Conservation (phyloP, 2,797 vertebrate species). For the Hafferia zeledoni region DNA sequence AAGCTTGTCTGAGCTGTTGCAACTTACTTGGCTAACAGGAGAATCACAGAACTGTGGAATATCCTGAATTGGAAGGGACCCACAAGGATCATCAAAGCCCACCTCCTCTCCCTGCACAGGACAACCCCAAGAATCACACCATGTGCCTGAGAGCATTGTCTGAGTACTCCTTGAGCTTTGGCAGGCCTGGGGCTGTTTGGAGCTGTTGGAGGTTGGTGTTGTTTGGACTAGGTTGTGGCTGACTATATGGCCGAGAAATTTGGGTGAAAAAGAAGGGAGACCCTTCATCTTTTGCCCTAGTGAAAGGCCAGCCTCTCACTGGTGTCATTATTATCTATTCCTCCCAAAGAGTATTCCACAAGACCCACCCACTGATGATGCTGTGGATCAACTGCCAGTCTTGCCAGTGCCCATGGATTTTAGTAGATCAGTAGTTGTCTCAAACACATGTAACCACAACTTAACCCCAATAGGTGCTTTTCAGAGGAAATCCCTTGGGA, state of each 20-base stretch:
- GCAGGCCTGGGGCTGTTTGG: neutral
- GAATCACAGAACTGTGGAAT: neutral
- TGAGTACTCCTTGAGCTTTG: neutral
- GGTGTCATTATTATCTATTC: neutral
- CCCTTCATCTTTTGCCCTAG: neutral
- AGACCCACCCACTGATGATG: neutral
- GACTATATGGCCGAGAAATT: neutral
- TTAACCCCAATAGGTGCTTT: neutral
- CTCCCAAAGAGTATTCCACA: neutral
- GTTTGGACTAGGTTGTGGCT: neutral
- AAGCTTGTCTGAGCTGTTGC: neutral
- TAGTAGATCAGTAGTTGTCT: neutral
- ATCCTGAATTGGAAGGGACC: neutral
- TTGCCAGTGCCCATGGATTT: neutral
- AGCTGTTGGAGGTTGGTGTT: neutral
- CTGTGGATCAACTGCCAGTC: neutral
- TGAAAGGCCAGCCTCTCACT: neutral
- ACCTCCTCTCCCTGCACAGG: neutral
- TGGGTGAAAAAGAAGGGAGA: neutral
- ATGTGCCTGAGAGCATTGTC: neutral
- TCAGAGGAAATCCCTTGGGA: neutral
- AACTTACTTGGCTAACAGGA: neutral
- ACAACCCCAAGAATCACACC: neutral
- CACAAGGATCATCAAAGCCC: neutral
- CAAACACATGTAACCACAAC: neutral